Evolutionary conservation across 2,797 vertebrate species (phyloP).

Genomic region (Gallinago nigripennis): DNA sequence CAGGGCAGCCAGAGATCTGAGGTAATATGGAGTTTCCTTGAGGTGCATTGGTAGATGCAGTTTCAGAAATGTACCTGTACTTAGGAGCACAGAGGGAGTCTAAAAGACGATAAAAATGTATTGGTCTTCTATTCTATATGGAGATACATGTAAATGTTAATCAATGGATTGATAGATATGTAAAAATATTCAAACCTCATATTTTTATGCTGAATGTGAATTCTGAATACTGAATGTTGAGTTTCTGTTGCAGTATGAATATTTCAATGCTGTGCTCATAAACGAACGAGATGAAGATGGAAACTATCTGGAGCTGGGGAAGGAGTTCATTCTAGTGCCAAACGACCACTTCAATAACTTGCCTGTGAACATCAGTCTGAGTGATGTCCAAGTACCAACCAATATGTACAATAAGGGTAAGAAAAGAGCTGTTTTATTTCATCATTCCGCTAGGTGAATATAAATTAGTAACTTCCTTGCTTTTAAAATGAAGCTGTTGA

Average conservation of each 20-base stretch:
- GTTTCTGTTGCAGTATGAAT: conserved; percentile 89
- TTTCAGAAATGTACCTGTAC: background rate
- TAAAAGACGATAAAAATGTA: background rate
- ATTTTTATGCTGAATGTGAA: background rate
- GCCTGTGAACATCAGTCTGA: conserved; percentile 96
- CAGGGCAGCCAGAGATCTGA: background rate
- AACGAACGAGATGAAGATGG: conserved; percentile 94
- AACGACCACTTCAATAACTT: conserved; percentile 98
- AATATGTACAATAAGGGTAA: conserved; percentile 99
- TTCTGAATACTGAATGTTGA: background rate
- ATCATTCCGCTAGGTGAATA: background rate
- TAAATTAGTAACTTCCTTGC: background rate
- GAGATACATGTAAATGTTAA: background rate
- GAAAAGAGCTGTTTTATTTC: background rate
- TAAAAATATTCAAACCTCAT: background rate
- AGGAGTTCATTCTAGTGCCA: conserved; percentile 93
- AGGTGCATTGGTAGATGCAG: background rate
- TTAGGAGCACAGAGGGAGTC: background rate
- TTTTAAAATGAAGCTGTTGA: background rate
- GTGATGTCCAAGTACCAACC: conserved; percentile 97
- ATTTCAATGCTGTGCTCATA: conserved; percentile 98
- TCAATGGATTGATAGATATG: background rate
- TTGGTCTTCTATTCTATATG: background rate
- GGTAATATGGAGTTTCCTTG: background rate
- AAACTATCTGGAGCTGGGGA: conserved; percentile 91